Percentiles rank a stretch among this genome's conserved stretches.
Conservation (phyloP, 2,888 invertebrate genomes). For the Cheilosia urbana region DNA sequence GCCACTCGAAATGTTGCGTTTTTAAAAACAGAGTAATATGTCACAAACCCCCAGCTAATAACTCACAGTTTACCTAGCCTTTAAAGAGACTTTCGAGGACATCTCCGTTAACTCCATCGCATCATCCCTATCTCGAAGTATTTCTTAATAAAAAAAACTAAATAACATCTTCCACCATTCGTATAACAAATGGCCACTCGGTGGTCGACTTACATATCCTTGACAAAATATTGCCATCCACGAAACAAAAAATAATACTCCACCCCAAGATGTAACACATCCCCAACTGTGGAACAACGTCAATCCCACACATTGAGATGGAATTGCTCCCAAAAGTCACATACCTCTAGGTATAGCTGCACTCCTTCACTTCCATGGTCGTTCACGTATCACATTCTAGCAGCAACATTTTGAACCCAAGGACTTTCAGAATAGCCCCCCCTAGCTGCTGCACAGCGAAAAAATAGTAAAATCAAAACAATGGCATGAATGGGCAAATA, state of each 20-base stretch:
- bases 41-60: background rate
- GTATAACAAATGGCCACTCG: background rate
- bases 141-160: background rate
- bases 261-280: background rate
- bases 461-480: slow-evolving; percentile 27
- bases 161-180: background rate
- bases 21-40: too few species aligned
- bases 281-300: background rate
- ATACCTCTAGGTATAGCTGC: background rate
- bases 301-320: slow-evolving; percentile 26
- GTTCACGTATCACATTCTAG: background rate
- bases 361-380: slow-evolving; percentile 10
- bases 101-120: background rate
- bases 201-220: background rate
- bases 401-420: slow-evolving; percentile 12
- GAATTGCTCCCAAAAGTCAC: slow-evolving; percentile 63
- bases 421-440: slow-evolving; percentile 2
- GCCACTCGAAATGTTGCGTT: too few species aligned
- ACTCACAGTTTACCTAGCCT: background rate
- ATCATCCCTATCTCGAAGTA: background rate
- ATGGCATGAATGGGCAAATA: slow-evolving; percentile 6
- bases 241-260: background rate
- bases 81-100: background rate
- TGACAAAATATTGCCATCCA: background rate
- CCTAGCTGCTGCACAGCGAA: background rate